phyloP scores from a whole-genome alignment of 2,797 vertebrate genomes.

The Lacerta agilis region DNA sequence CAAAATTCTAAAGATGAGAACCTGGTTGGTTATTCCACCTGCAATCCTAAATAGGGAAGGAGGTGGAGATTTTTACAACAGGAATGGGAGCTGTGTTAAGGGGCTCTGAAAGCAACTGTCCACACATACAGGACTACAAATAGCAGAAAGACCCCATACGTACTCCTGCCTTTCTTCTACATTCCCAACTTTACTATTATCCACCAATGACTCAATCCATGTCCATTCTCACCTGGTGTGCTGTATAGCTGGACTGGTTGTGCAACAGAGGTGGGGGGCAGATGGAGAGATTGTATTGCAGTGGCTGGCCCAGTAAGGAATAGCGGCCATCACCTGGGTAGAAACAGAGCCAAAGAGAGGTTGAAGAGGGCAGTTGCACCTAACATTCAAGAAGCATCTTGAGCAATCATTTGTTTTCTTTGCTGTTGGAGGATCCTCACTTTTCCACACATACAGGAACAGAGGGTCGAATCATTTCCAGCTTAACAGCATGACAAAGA shows the following conservation, averaged over 20 bases:
- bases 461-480: background rate
- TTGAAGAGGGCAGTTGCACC: background rate
- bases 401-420: background rate
- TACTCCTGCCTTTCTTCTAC: background rate
- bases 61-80: background rate
- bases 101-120: background rate
- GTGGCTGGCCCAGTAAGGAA: constrained; percentile 93
- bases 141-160: background rate
- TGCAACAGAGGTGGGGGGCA: constrained; percentile 93
- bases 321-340: constrained; percentile 90
- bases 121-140: background rate
- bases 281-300: constrained; percentile 94
- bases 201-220: background rate
- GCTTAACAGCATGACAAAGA: background rate
- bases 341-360: background rate
- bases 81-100: background rate
- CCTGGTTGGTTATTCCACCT: background rate
- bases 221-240: constrained; percentile 88
- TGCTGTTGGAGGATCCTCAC: background rate
- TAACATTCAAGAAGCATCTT: background rate
- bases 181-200: background rate
- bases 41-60: background rate
- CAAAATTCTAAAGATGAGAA: background rate
- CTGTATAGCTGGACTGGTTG: constrained; percentile 89
- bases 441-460: background rate